phyloP scores from a whole-genome alignment of 92 coral and sea anemone species.

The Phymanthus crucifer region DNA sequence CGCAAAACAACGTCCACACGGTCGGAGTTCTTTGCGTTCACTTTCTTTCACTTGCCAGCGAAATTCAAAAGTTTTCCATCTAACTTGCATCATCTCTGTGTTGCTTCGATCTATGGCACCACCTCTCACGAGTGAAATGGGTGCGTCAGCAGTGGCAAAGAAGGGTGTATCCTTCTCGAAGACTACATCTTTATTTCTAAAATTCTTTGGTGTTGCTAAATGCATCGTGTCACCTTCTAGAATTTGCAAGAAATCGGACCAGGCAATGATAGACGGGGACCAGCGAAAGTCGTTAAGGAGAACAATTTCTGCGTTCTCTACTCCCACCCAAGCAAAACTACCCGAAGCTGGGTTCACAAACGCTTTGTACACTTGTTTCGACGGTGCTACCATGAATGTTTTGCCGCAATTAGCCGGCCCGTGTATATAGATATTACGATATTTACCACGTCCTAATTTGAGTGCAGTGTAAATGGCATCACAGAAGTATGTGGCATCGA shows the following conservation, averaged over 20 bases:
- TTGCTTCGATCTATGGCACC: too few species aligned
- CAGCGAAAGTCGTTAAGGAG: constrained; percentile 60
- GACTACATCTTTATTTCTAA: constrained; percentile 40
- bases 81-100: too few species aligned
- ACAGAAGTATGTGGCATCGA: constrained; percentile 1
- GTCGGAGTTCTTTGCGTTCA: too few species aligned
- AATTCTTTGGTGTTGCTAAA: constrained; percentile 48
- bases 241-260: constrained; percentile 54
- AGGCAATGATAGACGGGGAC: constrained; percentile 52
- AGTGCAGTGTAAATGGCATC: constrained; percentile 31
- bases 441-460: constrained; percentile 32
- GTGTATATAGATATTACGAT: constrained; percentile 28
- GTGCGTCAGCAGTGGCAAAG: too few species aligned
- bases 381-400: constrained; percentile 41
- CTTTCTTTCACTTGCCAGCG: too few species aligned
- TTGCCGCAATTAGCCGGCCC: constrained; percentile 45
- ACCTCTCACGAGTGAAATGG: too few species aligned
- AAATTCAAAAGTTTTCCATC: too few species aligned
- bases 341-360: constrained; percentile 47
- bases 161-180: too few species aligned
- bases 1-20: too few species aligned
- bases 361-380: constrained; percentile 30
- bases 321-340: too few species aligned
- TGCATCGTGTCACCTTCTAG: constrained; percentile 60
- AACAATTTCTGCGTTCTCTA: constrained; percentile 54